phyloP scores from a whole-genome alignment of 2,797 vertebrate genomes.

The Eulemur albifrons region DNA sequence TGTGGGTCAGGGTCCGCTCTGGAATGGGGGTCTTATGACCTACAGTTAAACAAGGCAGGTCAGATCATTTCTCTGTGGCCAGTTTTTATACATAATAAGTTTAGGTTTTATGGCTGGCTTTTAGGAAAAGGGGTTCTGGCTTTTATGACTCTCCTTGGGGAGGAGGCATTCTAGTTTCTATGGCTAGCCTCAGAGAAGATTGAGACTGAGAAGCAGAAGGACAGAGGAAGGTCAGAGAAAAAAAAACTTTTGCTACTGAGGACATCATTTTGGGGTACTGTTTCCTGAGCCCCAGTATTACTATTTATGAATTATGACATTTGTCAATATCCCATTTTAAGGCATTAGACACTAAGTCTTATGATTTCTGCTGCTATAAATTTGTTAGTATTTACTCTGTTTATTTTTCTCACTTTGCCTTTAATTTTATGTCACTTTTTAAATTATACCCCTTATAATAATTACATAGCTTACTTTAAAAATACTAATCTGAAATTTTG shows the following conservation, averaged over 20 bases:
- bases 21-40: not conserved
- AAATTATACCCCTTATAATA: not conserved
- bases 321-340: not conserved
- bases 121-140: not conserved
- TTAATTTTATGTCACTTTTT: not conserved
- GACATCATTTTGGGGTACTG: not conserved
- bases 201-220: not conserved
- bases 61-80: not conserved
- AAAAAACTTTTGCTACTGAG: not conserved
- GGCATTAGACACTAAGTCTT: not conserved
- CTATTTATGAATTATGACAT: not conserved
- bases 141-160: not conserved
- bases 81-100: not conserved
- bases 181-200: not conserved
- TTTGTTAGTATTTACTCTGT: not conserved
- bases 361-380: not conserved
- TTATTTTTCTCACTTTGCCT: not conserved
- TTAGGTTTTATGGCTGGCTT: not conserved
- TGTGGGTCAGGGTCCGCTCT: not conserved
- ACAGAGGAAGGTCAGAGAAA: not conserved
- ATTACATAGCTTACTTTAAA: not conserved
- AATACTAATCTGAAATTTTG: not conserved
- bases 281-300: not conserved
- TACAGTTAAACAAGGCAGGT: not conserved
- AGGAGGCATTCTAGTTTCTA: not conserved